Evolutionary conservation across 1,140 invertebrate genomes (phyloP), one percentile per base, ranked within the genome.

Genomic region (Camponotus floridanus): DNA sequence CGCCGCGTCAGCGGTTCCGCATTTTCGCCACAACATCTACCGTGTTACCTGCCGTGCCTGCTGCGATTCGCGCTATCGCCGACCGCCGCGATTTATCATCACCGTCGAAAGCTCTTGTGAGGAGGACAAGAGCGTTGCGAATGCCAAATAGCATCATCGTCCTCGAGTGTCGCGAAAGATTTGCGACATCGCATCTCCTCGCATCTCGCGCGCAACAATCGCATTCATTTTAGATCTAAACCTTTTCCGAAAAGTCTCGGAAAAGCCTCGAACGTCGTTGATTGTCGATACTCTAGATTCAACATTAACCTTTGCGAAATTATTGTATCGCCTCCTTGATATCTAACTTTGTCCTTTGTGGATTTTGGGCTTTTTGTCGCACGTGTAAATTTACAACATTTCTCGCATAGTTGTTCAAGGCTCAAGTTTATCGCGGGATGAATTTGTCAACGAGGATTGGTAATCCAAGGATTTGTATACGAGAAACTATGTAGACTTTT

Each of bases 1-100:
- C 87, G 87, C 86, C 64, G 76, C 62, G 90, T 79, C 68, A 76
- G 78, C 88, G 9, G 31, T 18, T 31, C 48, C 33, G n/a, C 48
- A 85, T 68, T 81, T 45, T 21, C 26, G 83, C 83, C 67, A 73
- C 86, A 79, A 86, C 76, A 4, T 9, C 33, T 13, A 45, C 68
- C 48, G 48, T 57, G 39, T 87, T 55, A 67, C 73, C 39, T 61
- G 48, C 26, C 26, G 26, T 26, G 26, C 18, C 36, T 48, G 61
- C 36, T 26, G 51, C 76, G 45, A 76, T 87, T 79, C 62, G 87
- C 86, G 71, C 64, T 68, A 76, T 39, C 36, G 36, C 73, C 62
- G 31, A 3, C 3, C 42, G 26, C 9, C 39, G 64, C 70, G 33
- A 21, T 65, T 48, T 51, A 89, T 89, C 81, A 67, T 39, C 18